These are phyloP conservation scores for Aromia moschata DNA, from an alignment of 2,888 invertebrate genomes.

Conservation along the genomic window DNA sequence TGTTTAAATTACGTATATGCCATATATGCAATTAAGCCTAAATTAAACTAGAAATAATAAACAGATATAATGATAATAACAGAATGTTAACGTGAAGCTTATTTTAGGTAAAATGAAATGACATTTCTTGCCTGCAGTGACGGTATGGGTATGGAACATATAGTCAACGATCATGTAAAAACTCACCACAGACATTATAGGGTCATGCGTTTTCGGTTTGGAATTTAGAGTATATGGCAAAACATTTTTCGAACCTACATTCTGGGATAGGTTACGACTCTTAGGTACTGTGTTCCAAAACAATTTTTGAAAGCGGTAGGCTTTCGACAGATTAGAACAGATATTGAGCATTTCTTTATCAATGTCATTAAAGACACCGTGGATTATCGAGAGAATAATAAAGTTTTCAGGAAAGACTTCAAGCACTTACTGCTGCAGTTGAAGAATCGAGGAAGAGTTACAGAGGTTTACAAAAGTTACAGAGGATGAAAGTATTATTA, in stretches of 20 bases:
- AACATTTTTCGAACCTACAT: neutral
- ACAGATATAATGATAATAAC: no score
- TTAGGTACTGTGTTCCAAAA: neutral
- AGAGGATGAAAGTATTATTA: no score
- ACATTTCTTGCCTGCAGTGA: no score
- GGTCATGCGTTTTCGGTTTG: neutral
- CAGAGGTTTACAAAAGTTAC: no score
- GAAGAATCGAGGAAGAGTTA: constrained; percentile 54
- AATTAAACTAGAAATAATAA: no score
- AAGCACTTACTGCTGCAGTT: constrained; percentile 66
- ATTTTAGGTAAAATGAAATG: no score
- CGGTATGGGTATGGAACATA: no score
- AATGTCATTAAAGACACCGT: constrained; percentile 61
- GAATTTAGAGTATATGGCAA: neutral
- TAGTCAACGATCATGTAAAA: no score
- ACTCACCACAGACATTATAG: neutral
- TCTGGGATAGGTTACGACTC: no score
- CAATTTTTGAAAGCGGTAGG: constrained; percentile 36
- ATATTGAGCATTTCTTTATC: constrained; percentile 61
- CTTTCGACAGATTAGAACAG: constrained; percentile 42
- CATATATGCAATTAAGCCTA: no score
- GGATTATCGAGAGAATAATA: constrained; percentile 62
- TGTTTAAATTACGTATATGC: no score
- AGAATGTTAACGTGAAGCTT: no score
- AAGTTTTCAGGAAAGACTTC: constrained; percentile 65